These are phyloP conservation scores for Lateolabrax maculatus DNA, from an alignment of 2,797 vertebrate genomes.

Conservation along the genomic window DNA sequence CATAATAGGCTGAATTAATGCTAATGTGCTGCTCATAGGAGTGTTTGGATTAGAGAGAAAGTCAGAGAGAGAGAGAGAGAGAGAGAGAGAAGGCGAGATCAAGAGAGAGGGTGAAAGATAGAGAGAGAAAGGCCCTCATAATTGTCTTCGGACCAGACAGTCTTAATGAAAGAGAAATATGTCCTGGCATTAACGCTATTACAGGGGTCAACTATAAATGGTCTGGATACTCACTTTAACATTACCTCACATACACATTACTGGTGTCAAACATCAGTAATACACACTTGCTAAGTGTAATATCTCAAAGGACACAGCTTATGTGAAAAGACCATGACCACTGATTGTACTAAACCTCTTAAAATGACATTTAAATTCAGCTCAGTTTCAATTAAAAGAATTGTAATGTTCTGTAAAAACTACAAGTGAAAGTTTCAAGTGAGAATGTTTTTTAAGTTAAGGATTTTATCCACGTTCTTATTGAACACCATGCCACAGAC, in stretches of 20 bases:
- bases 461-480: background rate
- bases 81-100: constrained; percentile 22
- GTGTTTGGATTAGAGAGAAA: constrained; percentile 73
- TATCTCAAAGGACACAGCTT: constrained; percentile 30
- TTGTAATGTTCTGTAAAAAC: background rate
- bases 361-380: constrained; percentile 30
- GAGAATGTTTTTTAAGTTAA: background rate
- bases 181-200: constrained; percentile 56
- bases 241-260: constrained; percentile 52
- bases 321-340: constrained; percentile 29
- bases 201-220: constrained; percentile 69
- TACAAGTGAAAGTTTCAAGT: background rate
- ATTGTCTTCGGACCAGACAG: constrained; percentile 47
- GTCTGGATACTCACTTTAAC: constrained; percentile 45
- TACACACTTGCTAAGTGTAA: constrained; percentile 25
- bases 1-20: constrained; percentile 85
- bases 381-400: constrained; percentile 23
- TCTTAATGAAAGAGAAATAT: constrained; percentile 71
- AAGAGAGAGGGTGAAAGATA: constrained; percentile 19
- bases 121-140: constrained; percentile 30
- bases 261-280: constrained; percentile 36
- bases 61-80: constrained; percentile 33
- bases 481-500: background rate
- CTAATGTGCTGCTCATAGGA: constrained; percentile 66
- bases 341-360: constrained; percentile 21